Percentiles rank a stretch among this genome's conserved stretches.
Evolutionary conservation across 2,797 vertebrate species (phyloP).

Genomic region (Enteromius paludinosus): DNA sequence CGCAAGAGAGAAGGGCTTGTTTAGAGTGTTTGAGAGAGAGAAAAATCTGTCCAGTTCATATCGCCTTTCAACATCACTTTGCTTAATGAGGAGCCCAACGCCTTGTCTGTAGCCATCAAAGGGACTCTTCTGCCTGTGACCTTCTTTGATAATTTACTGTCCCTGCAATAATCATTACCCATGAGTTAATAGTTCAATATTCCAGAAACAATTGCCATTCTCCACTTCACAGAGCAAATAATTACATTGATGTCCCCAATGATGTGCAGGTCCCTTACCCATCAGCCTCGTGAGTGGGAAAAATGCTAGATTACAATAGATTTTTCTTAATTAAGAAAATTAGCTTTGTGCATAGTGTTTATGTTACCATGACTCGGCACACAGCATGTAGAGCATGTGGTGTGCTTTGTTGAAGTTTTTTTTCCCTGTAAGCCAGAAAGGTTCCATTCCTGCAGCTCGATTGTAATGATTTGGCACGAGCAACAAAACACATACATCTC

Average conservation of each 20-base stretch:
- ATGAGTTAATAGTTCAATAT: constrained; percentile 61
- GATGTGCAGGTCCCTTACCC: constrained; percentile 56
- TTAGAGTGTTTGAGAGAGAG: constrained; percentile 18
- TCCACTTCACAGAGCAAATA: constrained; percentile 62
- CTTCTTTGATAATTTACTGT: constrained; percentile 48
- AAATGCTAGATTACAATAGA: constrained; percentile 55
- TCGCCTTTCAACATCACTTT: constrained; percentile 41
- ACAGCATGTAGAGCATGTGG: not conserved
- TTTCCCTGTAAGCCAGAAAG: not conserved
- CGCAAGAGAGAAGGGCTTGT: not conserved
- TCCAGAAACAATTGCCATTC: constrained; percentile 67
- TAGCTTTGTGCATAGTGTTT: constrained; percentile 55
- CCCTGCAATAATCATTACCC: constrained; percentile 60
- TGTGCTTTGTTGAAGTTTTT: not conserved
- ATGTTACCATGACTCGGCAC: constrained; percentile 24
- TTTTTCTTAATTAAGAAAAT: constrained; percentile 53
- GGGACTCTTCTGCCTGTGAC: constrained; percentile 38
- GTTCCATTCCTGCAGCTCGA: constrained; percentile 72
- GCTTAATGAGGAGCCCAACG: constrained; percentile 47
- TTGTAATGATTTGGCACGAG: constrained; percentile 85
- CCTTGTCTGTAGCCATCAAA: constrained; percentile 47
- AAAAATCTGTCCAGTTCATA: constrained; percentile 27
- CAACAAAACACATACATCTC: constrained; percentile 38
- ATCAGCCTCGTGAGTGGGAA: constrained; percentile 13
- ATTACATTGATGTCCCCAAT: constrained; percentile 59